Evolutionary conservation across 2,888 invertebrate genomes (phyloP), one percentile per base, ranked within the genome.

Genomic region (Coecobrya sp.): DNA sequence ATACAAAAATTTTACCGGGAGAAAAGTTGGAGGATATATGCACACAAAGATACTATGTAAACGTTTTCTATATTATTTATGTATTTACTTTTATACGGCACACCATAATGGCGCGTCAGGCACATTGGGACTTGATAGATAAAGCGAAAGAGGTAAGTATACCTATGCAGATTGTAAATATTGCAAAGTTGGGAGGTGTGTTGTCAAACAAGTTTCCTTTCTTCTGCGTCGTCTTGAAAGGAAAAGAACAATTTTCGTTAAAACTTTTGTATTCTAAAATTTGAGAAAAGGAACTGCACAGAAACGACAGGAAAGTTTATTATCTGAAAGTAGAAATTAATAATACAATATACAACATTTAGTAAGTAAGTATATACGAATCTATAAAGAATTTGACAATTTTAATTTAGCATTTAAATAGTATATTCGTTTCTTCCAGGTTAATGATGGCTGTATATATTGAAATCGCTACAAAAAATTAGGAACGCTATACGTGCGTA

Each of bases 161-260:
- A 16, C 13, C 13, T 19, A 55, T 68, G 27, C 16, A 68, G 16
- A 68, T 30, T 27, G 30, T 68, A 68, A 68, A 68, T 68, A 68
- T 68, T 68, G 68, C 27, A 68, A 68, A 68, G 68, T 68, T 68
- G 68, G 16, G 68, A 30, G 68, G 13, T 68, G 68, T 27, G 30
- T 16, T 68, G 68, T 68, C 68, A 68, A 68, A 68, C 68, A 68
- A 68, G 68, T 30, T 68, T 36, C 11, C 16, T 52, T 16, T 55
- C 59, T 81, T n/a, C n/a, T n/a, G n/a, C 52, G 55, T 49, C 25
- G 4, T 1, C 25, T 8, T 52, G 49, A 25, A 55, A 68, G 25
- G 68, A 30, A 68, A 30, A 16, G 25, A 68, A 30, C 27, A 68
- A 62, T 62, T 62, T 19, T 59, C 22, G 13, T 5, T 0, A 30